phyloP scores from a whole-genome alignment of 2,888 invertebrate species.

The Standfussiana lucernea region DNA sequence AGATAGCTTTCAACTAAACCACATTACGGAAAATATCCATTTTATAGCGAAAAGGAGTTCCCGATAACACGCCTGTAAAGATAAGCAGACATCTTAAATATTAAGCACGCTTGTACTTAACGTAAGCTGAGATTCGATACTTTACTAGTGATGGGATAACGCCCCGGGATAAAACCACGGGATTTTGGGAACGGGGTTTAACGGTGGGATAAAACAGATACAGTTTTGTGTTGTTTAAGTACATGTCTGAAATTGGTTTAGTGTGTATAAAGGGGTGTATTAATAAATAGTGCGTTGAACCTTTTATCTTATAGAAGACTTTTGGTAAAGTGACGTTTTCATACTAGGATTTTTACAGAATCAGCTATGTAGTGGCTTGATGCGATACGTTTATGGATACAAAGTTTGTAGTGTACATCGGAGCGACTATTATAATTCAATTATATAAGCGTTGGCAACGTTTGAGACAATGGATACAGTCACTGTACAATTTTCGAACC shows the following conservation, averaged over 20 bases:
- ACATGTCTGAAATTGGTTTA: neutral
- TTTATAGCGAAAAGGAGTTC: conserved; percentile 42
- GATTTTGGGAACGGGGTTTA: conserved; percentile 42
- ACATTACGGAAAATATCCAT: conserved; percentile 41
- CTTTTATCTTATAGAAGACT: neutral
- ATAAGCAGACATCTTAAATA: conserved; percentile 64
- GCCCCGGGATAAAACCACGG: conserved; percentile 33
- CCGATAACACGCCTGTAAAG: conserved; percentile 62
- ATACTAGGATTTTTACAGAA: neutral
- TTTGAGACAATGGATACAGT: neutral
- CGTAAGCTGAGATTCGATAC: conserved; percentile 57
- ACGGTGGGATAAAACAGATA: neutral
- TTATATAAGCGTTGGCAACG: neutral
- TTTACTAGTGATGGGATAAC: conserved; percentile 49
- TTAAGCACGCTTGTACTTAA: conserved; percentile 57
- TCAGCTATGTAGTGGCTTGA: neutral
- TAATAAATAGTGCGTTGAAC: neutral
- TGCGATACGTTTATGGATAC: neutral
- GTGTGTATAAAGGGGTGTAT: neutral
- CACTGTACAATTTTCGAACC: neutral
- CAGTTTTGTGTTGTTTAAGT: conserved; percentile 5
- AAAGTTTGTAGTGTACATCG: too few species aligned
- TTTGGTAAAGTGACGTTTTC: neutral
- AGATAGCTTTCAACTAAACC: conserved; percentile 28
- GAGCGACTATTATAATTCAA: too few species aligned